A percentile compares a stretch with the other conserved stretches of the same genome.
Conservation (phyloP, 2,113 vertebrate genomes). For the Pao palembangensis region DNA sequence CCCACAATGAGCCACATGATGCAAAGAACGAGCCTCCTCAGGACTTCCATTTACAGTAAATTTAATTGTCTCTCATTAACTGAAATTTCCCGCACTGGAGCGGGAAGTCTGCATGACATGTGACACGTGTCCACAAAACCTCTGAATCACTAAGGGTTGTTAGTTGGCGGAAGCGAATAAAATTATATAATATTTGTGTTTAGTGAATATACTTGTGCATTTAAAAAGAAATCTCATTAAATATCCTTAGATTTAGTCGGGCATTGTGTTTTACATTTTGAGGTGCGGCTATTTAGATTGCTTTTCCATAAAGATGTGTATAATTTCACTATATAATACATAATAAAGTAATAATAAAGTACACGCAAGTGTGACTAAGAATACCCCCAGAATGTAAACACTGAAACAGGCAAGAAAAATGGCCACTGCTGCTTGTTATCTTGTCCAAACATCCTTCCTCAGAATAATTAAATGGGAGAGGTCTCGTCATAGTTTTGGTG, state of each 20-base stretch:
- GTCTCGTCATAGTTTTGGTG: slow-evolving; percentile 20
- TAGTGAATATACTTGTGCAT: too few relatives aligned
- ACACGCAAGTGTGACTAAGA: background rate
- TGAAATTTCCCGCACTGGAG: slow-evolving; percentile 37
- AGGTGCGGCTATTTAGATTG: background rate
- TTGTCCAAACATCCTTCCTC: slow-evolving; percentile 40
- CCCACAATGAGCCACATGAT: slow-evolving; percentile 31
- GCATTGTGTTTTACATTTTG: background rate
- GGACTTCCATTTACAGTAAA: slow-evolving; percentile 69
- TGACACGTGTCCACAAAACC: slow-evolving; percentile 7
- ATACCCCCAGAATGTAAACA: background rate
- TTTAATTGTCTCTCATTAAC: slow-evolving; percentile 60
- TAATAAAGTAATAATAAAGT: too few relatives aligned
- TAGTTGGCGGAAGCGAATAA: background rate
- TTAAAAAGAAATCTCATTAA: too few relatives aligned
- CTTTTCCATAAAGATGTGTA: background rate
- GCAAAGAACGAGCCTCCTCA: slow-evolving; percentile 30
- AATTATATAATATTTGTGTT: too few relatives aligned
- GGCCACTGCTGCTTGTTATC: slow-evolving; percentile 11
- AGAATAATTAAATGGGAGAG: slow-evolving; percentile 47
- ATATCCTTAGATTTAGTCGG: background rate
- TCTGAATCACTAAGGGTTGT: slow-evolving; percentile 2
- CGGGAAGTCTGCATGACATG: slow-evolving; percentile 3
- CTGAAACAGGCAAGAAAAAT: background rate
- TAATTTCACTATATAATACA: too few relatives aligned